Percentiles rank a stretch among this genome's conserved stretches.
Conservation (phyloP, 2,888 invertebrate genomes). For the Syrista parreyssii region DNA sequence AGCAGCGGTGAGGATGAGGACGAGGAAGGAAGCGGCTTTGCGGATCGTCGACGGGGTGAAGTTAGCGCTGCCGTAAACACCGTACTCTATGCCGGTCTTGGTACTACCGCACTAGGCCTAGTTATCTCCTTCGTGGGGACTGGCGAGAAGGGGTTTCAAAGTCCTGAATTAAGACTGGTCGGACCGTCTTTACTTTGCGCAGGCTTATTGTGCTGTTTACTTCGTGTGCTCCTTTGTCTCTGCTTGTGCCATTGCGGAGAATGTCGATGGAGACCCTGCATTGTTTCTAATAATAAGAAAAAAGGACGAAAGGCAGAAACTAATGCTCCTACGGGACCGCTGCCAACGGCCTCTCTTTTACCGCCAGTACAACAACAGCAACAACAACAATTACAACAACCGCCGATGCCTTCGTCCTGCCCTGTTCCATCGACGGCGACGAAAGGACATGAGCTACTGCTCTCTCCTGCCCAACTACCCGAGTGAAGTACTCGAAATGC, state of each 20-base stretch:
- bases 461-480: conserved; percentile 58
- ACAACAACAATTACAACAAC: conserved; percentile 28
- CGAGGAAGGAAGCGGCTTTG: conserved; percentile 65
- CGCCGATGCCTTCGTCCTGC: conserved; percentile 24
- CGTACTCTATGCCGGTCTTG: conserved; percentile 86
- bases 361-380: conserved; percentile 38
- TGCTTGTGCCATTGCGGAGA: conserved; percentile 82
- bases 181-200: conserved; percentile 85
- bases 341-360: conserved; percentile 47
- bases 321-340: conserved; percentile 31
- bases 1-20: conserved; percentile 74
- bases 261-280: conserved; percentile 69
- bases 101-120: conserved; percentile 84
- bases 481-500: conserved; percentile 38
- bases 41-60: conserved; percentile 73
- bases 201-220: conserved; percentile 84
- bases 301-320: conserved; percentile 2
- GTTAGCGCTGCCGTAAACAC: conserved; percentile 87
- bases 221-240: conserved; percentile 86
- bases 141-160: conserved; percentile 90
- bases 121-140: conserved; percentile 91
- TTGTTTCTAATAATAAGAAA: conserved; percentile 22
- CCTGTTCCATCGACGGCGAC: conserved; percentile 29
- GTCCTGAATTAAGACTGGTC: conserved; percentile 85
- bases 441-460: conserved; percentile 56